These are phyloP conservation scores for Natator depressus DNA, from an alignment of 2,113 vertebrate species.

Conservation along the genomic window DNA sequence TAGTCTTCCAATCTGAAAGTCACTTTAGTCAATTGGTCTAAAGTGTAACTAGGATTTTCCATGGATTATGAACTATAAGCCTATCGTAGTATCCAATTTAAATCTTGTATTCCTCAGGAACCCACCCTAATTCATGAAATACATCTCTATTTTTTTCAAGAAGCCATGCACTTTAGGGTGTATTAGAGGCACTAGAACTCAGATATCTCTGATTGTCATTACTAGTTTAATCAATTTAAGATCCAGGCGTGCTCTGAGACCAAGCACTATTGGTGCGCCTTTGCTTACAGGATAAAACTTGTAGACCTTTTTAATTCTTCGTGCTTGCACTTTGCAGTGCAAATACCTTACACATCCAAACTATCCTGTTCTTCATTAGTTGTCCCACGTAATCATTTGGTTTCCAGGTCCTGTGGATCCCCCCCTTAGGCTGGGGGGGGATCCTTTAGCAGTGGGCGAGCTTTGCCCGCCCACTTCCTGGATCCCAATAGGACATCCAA, in stretches of 20 bases:
- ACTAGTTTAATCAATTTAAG: background rate
- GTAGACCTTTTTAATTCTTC: background rate
- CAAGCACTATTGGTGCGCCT: background rate
- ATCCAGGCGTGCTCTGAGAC: background rate
- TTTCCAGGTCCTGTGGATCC: too few species aligned
- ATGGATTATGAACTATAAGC: background rate
- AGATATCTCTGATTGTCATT: background rate
- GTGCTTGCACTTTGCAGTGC: background rate
- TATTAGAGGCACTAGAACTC: background rate
- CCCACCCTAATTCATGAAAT: background rate
- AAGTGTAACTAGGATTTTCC: background rate
- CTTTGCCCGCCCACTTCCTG: too few species aligned
- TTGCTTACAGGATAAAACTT: background rate
- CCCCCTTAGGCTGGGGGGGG: too few species aligned
- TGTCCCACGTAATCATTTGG: too few species aligned
- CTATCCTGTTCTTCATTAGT: too few species aligned
- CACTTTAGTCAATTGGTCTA: background rate
- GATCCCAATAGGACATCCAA: too few species aligned
- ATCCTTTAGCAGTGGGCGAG: too few species aligned
- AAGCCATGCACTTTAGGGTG: background rate
- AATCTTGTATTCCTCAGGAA: background rate
- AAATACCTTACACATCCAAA: background rate
- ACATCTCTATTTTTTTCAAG: background rate
- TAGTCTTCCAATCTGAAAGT: background rate
- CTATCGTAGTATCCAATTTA: background rate